phyloP scores from a whole-genome alignment of 2,113 vertebrate species.

The Malurus alboscapulatus region DNA sequence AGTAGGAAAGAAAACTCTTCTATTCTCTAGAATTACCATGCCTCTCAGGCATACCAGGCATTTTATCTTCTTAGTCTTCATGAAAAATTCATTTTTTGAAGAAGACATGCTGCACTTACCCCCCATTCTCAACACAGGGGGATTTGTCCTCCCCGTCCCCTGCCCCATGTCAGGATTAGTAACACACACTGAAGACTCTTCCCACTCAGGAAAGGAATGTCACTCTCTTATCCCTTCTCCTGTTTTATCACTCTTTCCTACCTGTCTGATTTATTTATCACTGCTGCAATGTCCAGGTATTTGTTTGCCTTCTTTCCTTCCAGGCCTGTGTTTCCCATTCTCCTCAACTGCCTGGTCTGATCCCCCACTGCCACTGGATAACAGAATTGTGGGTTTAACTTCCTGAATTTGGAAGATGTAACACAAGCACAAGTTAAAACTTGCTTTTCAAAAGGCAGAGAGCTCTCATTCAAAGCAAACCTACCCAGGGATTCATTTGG shows the following conservation, averaged over 20 bases:
- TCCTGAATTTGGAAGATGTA: neutral
- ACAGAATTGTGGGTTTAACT: neutral
- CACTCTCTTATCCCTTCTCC: neutral
- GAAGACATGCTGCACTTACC: neutral
- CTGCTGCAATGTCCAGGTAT: neutral
- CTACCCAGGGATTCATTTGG: neutral
- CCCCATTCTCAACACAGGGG: neutral
- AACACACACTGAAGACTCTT: neutral
- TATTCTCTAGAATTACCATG: neutral
- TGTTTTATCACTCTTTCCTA: neutral
- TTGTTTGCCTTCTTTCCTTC: neutral
- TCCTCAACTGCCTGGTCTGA: neutral
- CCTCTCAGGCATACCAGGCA: neutral
- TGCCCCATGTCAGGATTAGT: neutral
- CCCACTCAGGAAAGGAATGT: neutral
- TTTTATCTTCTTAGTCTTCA: neutral
- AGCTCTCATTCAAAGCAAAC: neutral
- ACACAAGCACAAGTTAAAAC: neutral
- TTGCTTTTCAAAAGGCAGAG: neutral
- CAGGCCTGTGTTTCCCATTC: neutral
- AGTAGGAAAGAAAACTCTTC: neutral
- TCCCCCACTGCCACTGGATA: fast-evolving
- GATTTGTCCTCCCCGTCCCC: neutral
- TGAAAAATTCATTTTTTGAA: neutral
- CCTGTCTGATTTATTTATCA: neutral